A percentile compares a stretch with the other conserved stretches of the same genome.
phyloP scores from a whole-genome alignment of 2,113 vertebrate genomes.

The Catharus bicknelli region DNA sequence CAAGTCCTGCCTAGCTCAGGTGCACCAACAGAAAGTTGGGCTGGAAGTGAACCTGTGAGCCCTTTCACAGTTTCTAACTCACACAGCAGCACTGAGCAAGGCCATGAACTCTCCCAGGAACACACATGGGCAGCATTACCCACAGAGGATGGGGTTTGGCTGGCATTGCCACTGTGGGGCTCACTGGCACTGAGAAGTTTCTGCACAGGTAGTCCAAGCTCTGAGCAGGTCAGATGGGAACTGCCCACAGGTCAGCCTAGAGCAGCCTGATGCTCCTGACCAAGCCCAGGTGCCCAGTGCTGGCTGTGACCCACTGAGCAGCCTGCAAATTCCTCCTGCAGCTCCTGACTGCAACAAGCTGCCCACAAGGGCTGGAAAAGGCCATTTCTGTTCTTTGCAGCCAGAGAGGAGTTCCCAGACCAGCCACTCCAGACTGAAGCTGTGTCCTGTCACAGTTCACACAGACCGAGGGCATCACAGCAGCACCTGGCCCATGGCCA shows the following conservation, averaged over 20 bases:
- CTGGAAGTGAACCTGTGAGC: not conserved
- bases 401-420: not conserved
- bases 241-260: not conserved
- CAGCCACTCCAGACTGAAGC: not conserved
- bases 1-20: not conserved
- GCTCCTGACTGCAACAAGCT: not conserved
- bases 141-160: rapidly evolving
- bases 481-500: rapidly evolving
- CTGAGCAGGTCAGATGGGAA: not conserved
- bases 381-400: not conserved
- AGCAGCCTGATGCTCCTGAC: not conserved
- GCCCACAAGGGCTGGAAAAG: not conserved
- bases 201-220: not conserved
- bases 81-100: not conserved
- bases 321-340: not conserved
- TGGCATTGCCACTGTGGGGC: rapidly evolving
- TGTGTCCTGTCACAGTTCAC: rapidly evolving
- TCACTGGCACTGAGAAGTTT: not conserved
- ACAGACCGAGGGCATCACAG: rapidly evolving
- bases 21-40: rapidly evolving
- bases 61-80: not conserved
- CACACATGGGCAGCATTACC: rapidly evolving
- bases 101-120: not conserved
- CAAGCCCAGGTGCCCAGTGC: rapidly evolving
- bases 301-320: not conserved